These are phyloP conservation scores for Xanthostigma xanthostigma DNA, from an alignment of 2,888 invertebrate genomes.

Conservation along the genomic window DNA sequence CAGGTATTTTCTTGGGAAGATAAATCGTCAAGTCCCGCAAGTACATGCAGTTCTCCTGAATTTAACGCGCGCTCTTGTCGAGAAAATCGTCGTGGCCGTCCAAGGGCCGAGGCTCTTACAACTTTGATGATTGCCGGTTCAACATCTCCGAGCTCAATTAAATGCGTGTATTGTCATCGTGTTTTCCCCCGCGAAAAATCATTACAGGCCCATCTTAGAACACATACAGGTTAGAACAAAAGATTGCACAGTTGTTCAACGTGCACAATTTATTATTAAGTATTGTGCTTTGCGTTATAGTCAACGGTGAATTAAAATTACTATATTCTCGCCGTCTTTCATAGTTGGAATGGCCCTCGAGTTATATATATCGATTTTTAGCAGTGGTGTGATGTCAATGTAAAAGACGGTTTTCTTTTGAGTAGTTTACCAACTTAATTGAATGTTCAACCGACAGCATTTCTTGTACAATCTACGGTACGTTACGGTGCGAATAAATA, in stretches of 20 bases:
- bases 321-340: too few relatives aligned
- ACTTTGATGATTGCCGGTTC: conserved; percentile 53
- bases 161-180: conserved; percentile 52
- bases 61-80: conserved; percentile 16
- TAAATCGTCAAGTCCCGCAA: conserved; percentile 3
- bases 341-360: too few relatives aligned
- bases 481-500: background rate
- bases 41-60: conserved; percentile 5
- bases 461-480: too few relatives aligned
- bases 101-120: conserved; percentile 52
- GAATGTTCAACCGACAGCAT: too few relatives aligned
- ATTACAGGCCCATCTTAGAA: conserved; percentile 50
- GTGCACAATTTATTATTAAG: too few relatives aligned
- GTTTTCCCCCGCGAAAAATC: conserved; percentile 65
- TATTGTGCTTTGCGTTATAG: too few relatives aligned
- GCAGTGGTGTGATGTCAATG: too few relatives aligned
- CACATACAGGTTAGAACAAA: conserved; percentile 38
- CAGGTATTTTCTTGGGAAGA: background rate
- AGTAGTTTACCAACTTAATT: too few relatives aligned
- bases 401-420: too few relatives aligned
- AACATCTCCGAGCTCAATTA: conserved; percentile 50
- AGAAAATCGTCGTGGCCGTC: conserved; percentile 45
- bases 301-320: too few relatives aligned
- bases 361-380: too few relatives aligned
- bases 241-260: too few relatives aligned